Percentiles rank a stretch among this genome's conserved stretches.
These are phyloP conservation scores for Porphyrio hochstetteri DNA, from an alignment of 2,113 vertebrate species.

Conservation along the genomic window DNA sequence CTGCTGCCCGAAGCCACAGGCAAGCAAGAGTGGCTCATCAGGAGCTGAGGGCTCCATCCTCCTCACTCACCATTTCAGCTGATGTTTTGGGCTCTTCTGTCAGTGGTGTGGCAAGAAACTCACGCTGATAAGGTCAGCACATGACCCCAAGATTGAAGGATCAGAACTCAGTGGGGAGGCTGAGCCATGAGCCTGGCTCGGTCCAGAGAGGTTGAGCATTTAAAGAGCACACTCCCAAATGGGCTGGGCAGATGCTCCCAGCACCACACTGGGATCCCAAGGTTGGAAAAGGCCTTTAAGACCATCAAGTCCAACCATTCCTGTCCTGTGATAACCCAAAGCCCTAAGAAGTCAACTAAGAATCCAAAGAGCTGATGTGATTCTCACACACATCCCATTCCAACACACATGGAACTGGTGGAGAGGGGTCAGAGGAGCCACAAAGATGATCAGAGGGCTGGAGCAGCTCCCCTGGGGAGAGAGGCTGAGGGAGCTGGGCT, in stretches of 20 bases:
- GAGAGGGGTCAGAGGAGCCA: too few relatives aligned
- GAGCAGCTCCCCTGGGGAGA: too few relatives aligned
- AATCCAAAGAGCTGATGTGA: fast-evolving
- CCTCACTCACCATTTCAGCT: background rate
- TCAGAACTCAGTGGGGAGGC: background rate
- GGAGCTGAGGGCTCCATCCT: background rate
- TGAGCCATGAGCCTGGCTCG: fast-evolving
- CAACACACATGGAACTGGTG: too few relatives aligned
- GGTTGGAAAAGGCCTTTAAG: too few relatives aligned
- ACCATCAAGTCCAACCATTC: too few relatives aligned
- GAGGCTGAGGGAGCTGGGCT: too few relatives aligned
- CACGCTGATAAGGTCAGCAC: background rate
- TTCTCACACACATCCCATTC: background rate
- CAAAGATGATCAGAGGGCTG: too few relatives aligned
- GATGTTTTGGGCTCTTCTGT: background rate
- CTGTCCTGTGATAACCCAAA: too few relatives aligned
- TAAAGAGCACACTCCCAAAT: fast-evolving
- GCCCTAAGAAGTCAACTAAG: too few relatives aligned
- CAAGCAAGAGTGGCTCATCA: background rate
- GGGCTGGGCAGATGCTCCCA: background rate
- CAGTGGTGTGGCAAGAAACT: background rate
- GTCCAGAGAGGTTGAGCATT: background rate
- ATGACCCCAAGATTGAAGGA: background rate
- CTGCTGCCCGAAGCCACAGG: background rate
- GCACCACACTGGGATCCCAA: background rate